Evolutionary conservation across 2,888 invertebrate species (phyloP).

Genomic region (Dioctria linearis): DNA sequence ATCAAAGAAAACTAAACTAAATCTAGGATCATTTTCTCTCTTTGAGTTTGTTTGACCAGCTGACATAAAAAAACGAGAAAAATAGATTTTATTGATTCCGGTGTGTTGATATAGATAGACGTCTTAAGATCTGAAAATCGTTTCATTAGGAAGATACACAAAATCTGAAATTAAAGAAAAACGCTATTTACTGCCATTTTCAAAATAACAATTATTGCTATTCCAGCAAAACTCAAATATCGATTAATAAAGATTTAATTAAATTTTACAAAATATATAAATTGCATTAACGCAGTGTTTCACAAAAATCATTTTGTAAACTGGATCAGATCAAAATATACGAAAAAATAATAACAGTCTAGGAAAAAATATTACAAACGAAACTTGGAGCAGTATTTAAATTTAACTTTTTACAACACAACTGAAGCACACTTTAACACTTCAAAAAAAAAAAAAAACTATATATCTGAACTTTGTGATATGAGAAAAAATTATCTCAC

Average conservation of each 20-base stretch:
- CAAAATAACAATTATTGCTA: neutral
- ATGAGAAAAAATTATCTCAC: conserved; percentile 13
- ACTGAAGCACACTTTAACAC: neutral
- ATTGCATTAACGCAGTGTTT: conserved; percentile 31
- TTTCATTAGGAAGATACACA: neutral
- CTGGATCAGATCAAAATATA: too few species aligned
- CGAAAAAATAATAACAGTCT: too few species aligned
- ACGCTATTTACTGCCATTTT: neutral
- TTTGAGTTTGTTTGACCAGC: too few species aligned
- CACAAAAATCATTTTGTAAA: conserved; percentile 3
- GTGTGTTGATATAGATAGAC: too few species aligned
- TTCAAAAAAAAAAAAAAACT: neutral
- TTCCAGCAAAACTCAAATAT: neutral
- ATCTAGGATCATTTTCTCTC: too few species aligned
- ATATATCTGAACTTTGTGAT: neutral
- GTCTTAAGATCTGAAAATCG: too few species aligned
- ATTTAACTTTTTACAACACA: neutral
- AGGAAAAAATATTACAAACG: too few species aligned
- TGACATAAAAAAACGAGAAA: too few species aligned
- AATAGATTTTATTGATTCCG: too few species aligned
- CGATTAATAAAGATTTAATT: conserved; percentile 29
- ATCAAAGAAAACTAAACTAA: too few species aligned
- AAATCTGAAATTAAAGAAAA: too few species aligned
- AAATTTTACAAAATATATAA: conserved; percentile 48
- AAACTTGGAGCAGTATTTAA: too few species aligned